phyloP scores from a whole-genome alignment of 2,888 invertebrate genomes.

The Orthosia gracilis region DNA sequence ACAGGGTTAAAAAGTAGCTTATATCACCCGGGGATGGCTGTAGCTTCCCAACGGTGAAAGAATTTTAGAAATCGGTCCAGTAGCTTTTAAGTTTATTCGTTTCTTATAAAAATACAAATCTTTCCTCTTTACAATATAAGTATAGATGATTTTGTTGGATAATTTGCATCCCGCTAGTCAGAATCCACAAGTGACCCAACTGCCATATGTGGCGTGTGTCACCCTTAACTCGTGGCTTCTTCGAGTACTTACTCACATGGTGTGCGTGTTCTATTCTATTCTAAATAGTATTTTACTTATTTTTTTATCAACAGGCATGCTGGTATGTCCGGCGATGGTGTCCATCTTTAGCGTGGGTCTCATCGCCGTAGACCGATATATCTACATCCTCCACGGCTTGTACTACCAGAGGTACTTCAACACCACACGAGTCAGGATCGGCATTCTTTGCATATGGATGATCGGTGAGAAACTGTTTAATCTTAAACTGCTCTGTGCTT shows the following conservation, averaged over 20 bases:
- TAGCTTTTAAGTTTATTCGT: too few species aligned
- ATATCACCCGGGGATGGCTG: too few species aligned
- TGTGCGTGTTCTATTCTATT: too few species aligned
- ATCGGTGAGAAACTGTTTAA: slow-evolving; percentile 83
- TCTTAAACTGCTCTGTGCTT: slow-evolving; percentile 10
- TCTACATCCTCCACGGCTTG: slow-evolving; percentile 92
- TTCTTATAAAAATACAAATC: too few species aligned
- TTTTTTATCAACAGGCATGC: slow-evolving; percentile 86
- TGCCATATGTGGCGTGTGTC: not conserved
- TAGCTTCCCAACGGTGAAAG: too few species aligned
- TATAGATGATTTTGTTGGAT: not conserved
- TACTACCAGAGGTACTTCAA: slow-evolving; percentile 92
- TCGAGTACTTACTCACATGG: not conserved
- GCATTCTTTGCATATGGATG: slow-evolving; percentile 91
- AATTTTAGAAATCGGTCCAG: too few species aligned
- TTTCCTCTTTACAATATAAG: too few species aligned
- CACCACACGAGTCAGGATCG: slow-evolving; percentile 90
- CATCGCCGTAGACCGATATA: slow-evolving; percentile 92
- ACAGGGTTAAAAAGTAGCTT: too few species aligned
- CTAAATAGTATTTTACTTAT: not conserved
- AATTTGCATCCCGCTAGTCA: not conserved
- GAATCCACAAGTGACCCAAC: not conserved
- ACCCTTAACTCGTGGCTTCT: not conserved
- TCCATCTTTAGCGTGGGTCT: slow-evolving; percentile 92
- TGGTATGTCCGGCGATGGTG: slow-evolving; percentile 92